phyloP scores from a whole-genome alignment of 2,797 vertebrate species.

The Paramormyrops hopkinsi region DNA sequence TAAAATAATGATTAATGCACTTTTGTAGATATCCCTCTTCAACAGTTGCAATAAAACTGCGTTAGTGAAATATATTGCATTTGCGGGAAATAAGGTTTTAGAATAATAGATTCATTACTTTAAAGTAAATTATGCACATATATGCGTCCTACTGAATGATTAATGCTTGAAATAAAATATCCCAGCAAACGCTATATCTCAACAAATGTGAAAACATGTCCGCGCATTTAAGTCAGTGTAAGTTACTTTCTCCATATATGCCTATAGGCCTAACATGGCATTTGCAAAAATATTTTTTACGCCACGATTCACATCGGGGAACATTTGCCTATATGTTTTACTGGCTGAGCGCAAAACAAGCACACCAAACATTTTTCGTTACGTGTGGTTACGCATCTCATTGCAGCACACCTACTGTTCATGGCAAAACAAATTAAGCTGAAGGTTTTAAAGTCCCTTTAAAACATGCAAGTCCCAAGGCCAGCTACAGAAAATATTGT shows the following conservation, averaged over 20 bases:
- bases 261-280: not conserved
- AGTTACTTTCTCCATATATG: not conserved
- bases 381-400: not conserved
- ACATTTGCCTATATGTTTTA: not conserved
- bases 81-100: not conserved
- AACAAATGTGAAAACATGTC: not conserved
- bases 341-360: not conserved
- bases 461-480: conserved; percentile 2
- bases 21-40: not conserved
- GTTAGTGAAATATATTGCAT: not conserved
- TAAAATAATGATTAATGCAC: not conserved
- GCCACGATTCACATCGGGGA: not conserved
- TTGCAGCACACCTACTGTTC: not conserved
- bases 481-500: not conserved
- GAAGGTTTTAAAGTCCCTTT: not conserved
- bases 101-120: not conserved
- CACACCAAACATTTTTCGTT: not conserved
- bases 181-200: not conserved
- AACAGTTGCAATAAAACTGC: not conserved
- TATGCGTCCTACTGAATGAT: not conserved
- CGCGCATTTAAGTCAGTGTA: not conserved
- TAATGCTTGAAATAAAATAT: not conserved
- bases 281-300: not conserved
- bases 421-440: not conserved
- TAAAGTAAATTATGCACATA: not conserved